Conservation (phyloP, 2,888 invertebrate species). For the Geophilus truncorum region DNA sequence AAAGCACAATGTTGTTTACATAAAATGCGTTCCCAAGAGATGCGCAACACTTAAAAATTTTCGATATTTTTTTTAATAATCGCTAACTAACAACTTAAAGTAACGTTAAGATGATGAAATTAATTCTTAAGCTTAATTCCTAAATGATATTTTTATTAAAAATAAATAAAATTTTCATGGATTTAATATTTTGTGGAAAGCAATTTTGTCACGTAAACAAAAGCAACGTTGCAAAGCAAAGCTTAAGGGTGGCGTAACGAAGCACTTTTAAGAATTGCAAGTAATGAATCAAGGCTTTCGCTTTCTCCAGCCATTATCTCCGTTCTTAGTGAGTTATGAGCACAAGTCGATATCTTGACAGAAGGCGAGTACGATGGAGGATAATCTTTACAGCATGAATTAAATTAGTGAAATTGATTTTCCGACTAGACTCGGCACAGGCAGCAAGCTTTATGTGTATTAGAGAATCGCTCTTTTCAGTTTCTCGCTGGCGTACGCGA, state of each 20-base stretch:
- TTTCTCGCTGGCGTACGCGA: background rate
- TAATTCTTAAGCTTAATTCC: too few relatives aligned
- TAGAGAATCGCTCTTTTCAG: background rate
- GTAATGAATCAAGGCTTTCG: background rate
- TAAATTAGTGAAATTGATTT: constrained; percentile 12
- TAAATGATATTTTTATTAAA: too few relatives aligned
- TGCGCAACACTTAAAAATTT: too few relatives aligned
- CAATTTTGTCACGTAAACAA: too few relatives aligned
- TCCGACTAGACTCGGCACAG: background rate
- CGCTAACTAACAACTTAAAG: too few relatives aligned
- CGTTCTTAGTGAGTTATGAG: background rate
- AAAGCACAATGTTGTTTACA: too few relatives aligned
- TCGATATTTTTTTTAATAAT: too few relatives aligned
- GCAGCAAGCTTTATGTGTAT: background rate
- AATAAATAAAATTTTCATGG: too few relatives aligned
- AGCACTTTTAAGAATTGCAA: background rate
- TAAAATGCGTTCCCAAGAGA: too few relatives aligned
- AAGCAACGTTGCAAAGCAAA: background rate
- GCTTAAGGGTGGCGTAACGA: background rate
- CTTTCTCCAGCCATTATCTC: background rate
- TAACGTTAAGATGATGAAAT: too few relatives aligned
- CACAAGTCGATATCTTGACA: background rate
- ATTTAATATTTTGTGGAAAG: too few relatives aligned
- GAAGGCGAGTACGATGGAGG: background rate
- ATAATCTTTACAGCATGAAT: constrained; percentile 25